Conservation (phyloP, 35 echinoderm and acorn worm species). For the Ophiothrix spiculata region DNA sequence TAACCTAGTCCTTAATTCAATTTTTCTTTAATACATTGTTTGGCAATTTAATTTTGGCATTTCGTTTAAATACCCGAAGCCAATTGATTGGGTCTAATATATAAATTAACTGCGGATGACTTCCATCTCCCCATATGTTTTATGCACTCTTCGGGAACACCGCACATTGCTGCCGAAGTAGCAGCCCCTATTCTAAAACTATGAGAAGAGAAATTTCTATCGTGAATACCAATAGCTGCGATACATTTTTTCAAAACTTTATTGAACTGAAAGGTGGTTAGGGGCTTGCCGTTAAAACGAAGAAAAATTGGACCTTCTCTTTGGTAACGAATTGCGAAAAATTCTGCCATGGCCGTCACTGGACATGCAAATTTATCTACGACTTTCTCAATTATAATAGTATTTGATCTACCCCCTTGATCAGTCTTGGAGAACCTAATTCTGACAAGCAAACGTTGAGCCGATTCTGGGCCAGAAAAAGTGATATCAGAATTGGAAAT, state of each 20-base stretch:
- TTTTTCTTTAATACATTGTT: too few relatives aligned
- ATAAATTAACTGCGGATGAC: conserved; percentile 16
- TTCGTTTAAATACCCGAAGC: too few relatives aligned
- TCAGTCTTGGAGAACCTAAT: neutral
- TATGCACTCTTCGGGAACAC: conserved; percentile 11
- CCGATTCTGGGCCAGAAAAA: neutral
- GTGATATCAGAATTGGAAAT: neutral
- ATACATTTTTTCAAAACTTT: neutral
- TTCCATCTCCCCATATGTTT: conserved; percentile 15
- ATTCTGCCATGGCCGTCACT: neutral
- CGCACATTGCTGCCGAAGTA: neutral
- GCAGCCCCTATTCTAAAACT: conserved; percentile 44
- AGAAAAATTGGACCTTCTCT: neutral
- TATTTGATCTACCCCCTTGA: neutral
- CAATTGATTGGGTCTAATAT: conserved; percentile 20
- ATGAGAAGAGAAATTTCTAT: neutral
- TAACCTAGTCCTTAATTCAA: too few relatives aligned
- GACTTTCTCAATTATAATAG: neutral
- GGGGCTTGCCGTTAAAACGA: neutral
- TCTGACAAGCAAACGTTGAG: neutral
- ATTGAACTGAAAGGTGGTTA: neutral
- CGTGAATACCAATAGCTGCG: neutral
- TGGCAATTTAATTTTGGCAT: too few relatives aligned
- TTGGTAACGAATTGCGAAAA: neutral
- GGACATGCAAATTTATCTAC: neutral